Evolutionary conservation across 37 sponge, comb jelly and placozoan genomes (phyloP), one percentile per base, ranked within the genome.

Genomic region (Haliclona indistincta): DNA sequence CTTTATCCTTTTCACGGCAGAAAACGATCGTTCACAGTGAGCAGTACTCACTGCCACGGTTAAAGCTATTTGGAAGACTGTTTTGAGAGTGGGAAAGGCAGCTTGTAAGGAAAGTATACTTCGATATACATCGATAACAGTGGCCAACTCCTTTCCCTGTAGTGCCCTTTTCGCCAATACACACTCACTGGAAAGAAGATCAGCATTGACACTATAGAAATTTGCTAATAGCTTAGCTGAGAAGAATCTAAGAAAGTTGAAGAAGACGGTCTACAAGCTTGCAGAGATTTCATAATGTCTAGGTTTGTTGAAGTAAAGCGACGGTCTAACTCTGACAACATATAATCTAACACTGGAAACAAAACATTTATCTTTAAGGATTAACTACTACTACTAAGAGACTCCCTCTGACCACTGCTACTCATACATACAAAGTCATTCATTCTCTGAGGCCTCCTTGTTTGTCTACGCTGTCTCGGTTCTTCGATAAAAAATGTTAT

Each of bases 1-100:
- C 58, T 87, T 82, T n/a, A 88, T 26, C 13, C 89, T 37, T 0
- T 78, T 64, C 51, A 88, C 4, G 1, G 83, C 68, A 28, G 54
- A 38, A 63, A 88, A 88, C 2, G 79, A 71, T 23, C 74, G 47
- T 64, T 58, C 60, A 58, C 60, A 58, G 11, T 58, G 60, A 20
- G 60, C 60, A 58, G 60, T 58, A 58, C 60, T 80, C 43, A 76
- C 88, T 74, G 68, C 20, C 2, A 68, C 22, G 23, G 68, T 68
- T 43, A 68, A 7, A 20, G 42, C 26, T 22, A 68, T 68, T 26
- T 68, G 68, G 23, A 68, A 4, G 26, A 42, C 25, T 41, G 15
- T 68, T 6, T 43, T 20, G 25, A 68, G 44, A 35, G 68, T 68
- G 34, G 68, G 68, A 20, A 40, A 68, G 28, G 45, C 68, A 68